These are phyloP conservation scores for Aurelia coerulea DNA, from an alignment of 30 jellyfish, hydroid and myxozoan species.

Conservation along the genomic window DNA sequence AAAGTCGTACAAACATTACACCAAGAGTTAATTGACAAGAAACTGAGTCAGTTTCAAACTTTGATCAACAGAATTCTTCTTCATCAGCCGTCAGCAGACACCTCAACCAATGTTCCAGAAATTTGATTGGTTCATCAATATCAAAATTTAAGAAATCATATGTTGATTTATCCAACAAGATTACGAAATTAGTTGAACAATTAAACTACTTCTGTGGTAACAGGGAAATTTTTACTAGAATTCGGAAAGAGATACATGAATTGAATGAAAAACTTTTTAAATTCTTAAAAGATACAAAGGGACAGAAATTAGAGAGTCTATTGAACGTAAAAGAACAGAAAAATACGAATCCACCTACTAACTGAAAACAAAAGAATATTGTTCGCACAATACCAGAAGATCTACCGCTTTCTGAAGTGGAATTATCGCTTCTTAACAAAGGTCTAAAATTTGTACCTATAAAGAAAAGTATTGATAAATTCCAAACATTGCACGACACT, in stretches of 20 bases:
- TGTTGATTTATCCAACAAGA: not conserved
- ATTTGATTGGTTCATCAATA: not conserved
- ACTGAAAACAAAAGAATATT: not conserved
- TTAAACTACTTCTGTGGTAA: not conserved
- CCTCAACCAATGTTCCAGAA: not conserved
- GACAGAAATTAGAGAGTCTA: not conserved
- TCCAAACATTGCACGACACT: too few relatives aligned
- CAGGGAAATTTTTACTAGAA: not conserved
- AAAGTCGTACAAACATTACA: too few relatives aligned
- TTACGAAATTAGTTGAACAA: not conserved
- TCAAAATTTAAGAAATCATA: too few relatives aligned
- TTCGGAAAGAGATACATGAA: not conserved
- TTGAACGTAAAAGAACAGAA: not conserved
- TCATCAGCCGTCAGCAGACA: not conserved
- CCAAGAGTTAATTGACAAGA: too few relatives aligned
- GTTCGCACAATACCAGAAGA: constrained; percentile 10
- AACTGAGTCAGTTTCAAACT: too few relatives aligned
- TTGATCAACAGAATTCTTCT: not conserved
- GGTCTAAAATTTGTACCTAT: constrained; percentile 10
- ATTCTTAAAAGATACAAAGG: not conserved
- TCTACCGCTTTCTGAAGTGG: constrained; percentile 4
- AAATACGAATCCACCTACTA: not conserved
- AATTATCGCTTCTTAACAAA: not conserved
- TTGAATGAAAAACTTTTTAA: not conserved
- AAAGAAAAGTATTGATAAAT: too few relatives aligned